Evolutionary conservation across 2,113 vertebrate species (phyloP).

Genomic region (Ceuthmochares aereus): DNA sequence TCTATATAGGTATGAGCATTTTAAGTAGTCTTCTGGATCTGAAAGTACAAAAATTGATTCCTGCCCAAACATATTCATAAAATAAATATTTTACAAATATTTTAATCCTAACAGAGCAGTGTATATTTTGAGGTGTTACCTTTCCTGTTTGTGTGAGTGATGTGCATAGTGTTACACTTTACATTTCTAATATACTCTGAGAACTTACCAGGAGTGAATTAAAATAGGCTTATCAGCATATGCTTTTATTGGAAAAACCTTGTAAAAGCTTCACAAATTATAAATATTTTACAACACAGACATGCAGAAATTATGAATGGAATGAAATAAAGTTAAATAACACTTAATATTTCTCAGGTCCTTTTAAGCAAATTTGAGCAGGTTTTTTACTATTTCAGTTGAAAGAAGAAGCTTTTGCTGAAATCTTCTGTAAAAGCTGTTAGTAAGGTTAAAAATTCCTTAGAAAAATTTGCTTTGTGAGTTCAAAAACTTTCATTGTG

Average conservation of each 20-base stretch:
- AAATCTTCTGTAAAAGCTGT: background rate
- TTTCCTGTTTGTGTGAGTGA: background rate
- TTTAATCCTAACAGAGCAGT: background rate
- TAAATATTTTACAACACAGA: background rate
- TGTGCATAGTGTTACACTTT: too few species aligned
- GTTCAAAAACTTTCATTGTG: background rate
- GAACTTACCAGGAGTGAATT: background rate
- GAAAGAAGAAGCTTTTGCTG: background rate
- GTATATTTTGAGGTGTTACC: background rate
- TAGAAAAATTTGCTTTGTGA: background rate
- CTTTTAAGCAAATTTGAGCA: background rate
- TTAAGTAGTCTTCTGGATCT: background rate
- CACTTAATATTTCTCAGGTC: background rate
- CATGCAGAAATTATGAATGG: background rate
- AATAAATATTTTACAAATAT: background rate
- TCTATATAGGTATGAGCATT: background rate
- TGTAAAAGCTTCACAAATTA: background rate
- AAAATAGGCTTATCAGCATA: background rate
- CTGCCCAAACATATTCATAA: background rate
- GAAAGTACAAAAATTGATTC: background rate
- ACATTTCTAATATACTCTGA: background rate
- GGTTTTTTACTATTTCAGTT: background rate
- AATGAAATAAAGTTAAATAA: background rate
- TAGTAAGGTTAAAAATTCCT: background rate
- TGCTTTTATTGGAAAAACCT: background rate